Evolutionary conservation across 2,113 vertebrate species (phyloP).

Genomic region (Anguilla japonica): DNA sequence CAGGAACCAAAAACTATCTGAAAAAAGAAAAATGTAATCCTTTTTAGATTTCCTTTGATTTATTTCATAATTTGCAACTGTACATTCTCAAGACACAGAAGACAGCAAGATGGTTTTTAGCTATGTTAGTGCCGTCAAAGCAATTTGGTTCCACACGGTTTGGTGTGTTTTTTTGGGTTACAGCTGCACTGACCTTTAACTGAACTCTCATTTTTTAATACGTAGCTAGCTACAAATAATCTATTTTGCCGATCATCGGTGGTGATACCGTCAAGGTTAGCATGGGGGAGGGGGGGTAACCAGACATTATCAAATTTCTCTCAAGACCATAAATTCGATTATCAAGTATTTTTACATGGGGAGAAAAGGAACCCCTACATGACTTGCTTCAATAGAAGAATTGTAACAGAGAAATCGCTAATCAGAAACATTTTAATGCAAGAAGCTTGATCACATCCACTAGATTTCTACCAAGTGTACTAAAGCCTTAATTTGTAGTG

Average conservation of each 20-base stretch:
- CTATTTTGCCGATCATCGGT: constrained; percentile 59
- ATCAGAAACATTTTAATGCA: no score
- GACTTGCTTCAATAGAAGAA: not conserved
- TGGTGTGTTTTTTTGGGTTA: constrained; percentile 57
- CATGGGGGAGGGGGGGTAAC: constrained; percentile 29
- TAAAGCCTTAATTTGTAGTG: no score
- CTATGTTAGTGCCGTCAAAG: constrained; percentile 43
- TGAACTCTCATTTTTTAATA: constrained; percentile 69
- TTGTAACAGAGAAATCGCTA: not conserved
- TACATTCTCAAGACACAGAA: not conserved
- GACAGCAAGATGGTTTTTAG: not conserved
- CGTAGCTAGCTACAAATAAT: constrained; percentile 49
- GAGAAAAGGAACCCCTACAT: not conserved
- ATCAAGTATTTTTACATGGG: not conserved
- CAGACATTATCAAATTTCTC: constrained; percentile 14
- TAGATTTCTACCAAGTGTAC: no score
- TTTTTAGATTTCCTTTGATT: not conserved
- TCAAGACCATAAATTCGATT: not conserved
- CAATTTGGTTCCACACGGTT: constrained; percentile 37
- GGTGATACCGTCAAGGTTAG: constrained; percentile 56
- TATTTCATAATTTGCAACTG: not conserved
- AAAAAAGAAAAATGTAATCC: not conserved
- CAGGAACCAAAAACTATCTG: not conserved
- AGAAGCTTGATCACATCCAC: no score
- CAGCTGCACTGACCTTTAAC: constrained; percentile 68